These are phyloP conservation scores for Scaptomyza flava DNA, from an alignment of 2,888 invertebrate species.

Conservation along the genomic window DNA sequence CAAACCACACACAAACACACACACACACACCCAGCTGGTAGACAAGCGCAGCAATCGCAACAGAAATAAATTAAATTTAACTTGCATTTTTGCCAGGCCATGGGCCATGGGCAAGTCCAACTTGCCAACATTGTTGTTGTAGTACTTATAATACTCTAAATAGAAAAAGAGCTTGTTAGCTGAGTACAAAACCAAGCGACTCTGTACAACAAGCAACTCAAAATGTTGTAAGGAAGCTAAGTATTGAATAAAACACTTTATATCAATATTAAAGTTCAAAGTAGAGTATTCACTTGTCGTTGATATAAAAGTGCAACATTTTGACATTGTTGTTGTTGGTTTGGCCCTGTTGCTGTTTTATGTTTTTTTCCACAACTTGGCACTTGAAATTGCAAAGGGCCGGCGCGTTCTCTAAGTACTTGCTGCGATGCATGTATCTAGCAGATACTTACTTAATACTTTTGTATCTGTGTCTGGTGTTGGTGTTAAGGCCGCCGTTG, in stretches of 20 bases:
- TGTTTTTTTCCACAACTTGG: constrained; percentile 52
- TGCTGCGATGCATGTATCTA: constrained; percentile 70
- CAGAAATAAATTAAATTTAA: constrained; percentile 80
- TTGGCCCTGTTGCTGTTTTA: constrained; percentile 22
- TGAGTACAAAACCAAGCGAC: background rate
- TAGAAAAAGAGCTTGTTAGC: background rate
- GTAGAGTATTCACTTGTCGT: background rate
- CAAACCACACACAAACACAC: constrained; percentile 22
- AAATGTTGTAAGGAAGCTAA: background rate
- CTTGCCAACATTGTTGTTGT: constrained; percentile 22
- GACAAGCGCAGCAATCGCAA: constrained; percentile 73
- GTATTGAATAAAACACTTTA: no score
- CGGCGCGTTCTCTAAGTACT: constrained; percentile 59
- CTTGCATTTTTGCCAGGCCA: constrained; percentile 74
- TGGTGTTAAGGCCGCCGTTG: constrained; percentile 22
- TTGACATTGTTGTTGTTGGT: constrained; percentile 13
- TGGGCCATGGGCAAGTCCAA: constrained; percentile 59
- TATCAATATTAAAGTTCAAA: background rate
- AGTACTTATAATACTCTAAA: constrained; percentile 12
- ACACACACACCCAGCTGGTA: constrained; percentile 10
- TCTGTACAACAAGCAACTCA: background rate
- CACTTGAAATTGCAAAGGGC: constrained; percentile 72
- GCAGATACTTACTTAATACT: constrained; percentile 72
- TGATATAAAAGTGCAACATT: background rate
- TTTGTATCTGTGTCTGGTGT: constrained; percentile 35